Evolutionary conservation across 2,888 invertebrate genomes (phyloP), one percentile per base, ranked within the genome.

Genomic region (Erebia epiphron): DNA sequence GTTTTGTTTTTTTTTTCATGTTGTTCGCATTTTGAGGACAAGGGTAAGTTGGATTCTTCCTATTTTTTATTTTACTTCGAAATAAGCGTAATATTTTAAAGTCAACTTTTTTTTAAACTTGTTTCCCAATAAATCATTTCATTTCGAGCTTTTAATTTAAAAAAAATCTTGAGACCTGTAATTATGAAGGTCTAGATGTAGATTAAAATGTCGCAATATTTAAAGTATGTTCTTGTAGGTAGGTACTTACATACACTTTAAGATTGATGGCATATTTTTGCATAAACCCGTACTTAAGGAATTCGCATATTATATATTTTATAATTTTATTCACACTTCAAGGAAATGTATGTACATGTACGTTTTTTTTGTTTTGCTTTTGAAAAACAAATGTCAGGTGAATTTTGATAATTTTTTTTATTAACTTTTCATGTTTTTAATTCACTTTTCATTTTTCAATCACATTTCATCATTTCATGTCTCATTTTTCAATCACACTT

Each of bases 41-140:
- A 72, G 69, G 69, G 72, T 72, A 67, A 72, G 72, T 69, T 62
- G 50, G 21, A 11, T 67, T 72, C 26, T 71, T 66, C 56, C 52
- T 65, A 64, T 62, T 57, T 56, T 35, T 60, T 46, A 2, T 57
- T 58, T 66, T 68, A 35, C 7, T 7, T 35, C 35, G 35, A 7
- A 35, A 35, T 7, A 35, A 35, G 7, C 35, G 7, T 35, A 7
- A 35, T 35, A 35, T 65, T 68, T 63, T 4, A 8, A 14, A 21
- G 13, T 26, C 13, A 57, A 21, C 13, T 56, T 52, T 18, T 61
- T 52, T 54, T 54, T 62, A 13, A 61, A 10, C 16, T 10, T 10
- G 18, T 41, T 9, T 8, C 9, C n/a, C 8, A 52, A 16, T 2
- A 52, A 52, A 52, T 46, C 3, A 46, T 46, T 13, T 46, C 11